phyloP scores from a whole-genome alignment of 2,113 vertebrate genomes.

The Bufo gargarizans region DNA sequence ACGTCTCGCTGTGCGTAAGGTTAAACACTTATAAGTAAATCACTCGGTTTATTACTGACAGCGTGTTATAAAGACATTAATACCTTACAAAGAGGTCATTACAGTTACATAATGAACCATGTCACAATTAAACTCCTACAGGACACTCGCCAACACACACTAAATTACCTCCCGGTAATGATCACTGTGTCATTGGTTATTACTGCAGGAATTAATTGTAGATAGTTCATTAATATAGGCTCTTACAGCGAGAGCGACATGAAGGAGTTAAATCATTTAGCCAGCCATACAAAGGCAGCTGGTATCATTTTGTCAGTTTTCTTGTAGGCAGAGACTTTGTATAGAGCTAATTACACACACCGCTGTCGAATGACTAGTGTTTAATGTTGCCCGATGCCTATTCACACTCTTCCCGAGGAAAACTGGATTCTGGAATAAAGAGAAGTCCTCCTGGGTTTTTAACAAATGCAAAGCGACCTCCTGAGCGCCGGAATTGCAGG shows the following conservation, averaged over 20 bases:
- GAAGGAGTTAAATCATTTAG: constrained; percentile 69
- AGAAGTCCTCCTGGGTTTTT: constrained; percentile 44
- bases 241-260: constrained; percentile 65
- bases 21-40: constrained; percentile 60
- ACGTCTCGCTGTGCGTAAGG: constrained; percentile 46
- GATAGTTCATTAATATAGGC: constrained; percentile 74
- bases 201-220: constrained; percentile 79
- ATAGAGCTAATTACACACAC: constrained; percentile 48
- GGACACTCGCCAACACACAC: constrained; percentile 69
- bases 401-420: constrained; percentile 34
- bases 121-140: constrained; percentile 70
- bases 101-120: constrained; percentile 73
- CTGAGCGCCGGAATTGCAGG: constrained; percentile 28
- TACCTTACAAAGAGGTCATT: constrained; percentile 74
- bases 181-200: constrained; percentile 78
- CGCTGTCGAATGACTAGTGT: constrained; percentile 32
- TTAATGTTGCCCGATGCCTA: constrained; percentile 26
- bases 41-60: constrained; percentile 67
- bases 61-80: constrained; percentile 64
- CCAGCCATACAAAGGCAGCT: constrained; percentile 41
- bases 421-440: constrained; percentile 41
- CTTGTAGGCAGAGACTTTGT: constrained; percentile 47
- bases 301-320: constrained; percentile 38
- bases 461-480: constrained; percentile 40
- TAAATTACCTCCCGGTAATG: constrained; percentile 79